Evolutionary conservation across 2,888 invertebrate genomes (phyloP).

Genomic region (Eurytoma californica): DNA sequence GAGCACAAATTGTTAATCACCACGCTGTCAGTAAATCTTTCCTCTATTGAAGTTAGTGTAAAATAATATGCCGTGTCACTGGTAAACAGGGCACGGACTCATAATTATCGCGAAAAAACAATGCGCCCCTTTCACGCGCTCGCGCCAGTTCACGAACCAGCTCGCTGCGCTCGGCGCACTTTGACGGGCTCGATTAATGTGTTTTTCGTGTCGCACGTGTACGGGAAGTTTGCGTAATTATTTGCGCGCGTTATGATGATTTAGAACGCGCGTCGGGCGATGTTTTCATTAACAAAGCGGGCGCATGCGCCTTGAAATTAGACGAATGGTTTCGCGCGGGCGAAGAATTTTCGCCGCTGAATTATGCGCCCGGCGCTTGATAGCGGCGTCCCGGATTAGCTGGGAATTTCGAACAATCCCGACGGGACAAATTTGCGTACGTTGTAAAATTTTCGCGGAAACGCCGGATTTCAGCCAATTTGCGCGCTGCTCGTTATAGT

Average conservation of each 20-base stretch:
- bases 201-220: constrained; percentile 33
- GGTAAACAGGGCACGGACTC: background rate
- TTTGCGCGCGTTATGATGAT: constrained; percentile 37
- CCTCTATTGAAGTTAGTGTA: background rate
- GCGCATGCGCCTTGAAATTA: constrained; percentile 5
- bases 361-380: too few species aligned
- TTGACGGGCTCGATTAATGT: constrained; percentile 36
- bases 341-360: background rate
- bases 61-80: background rate
- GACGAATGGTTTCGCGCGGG: constrained; percentile 10
- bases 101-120: background rate
- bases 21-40: background rate
- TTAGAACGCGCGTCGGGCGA: constrained; percentile 15
- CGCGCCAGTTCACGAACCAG: background rate
- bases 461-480: too few species aligned
- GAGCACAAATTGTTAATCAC: too few species aligned
- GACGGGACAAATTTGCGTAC: too few species aligned
- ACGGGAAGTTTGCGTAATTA: constrained; percentile 13
- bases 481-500: too few species aligned
- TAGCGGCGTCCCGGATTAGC: too few species aligned
- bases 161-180: background rate
- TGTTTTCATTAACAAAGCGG: constrained; percentile 32
- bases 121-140: background rate
- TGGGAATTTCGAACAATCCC: too few species aligned
- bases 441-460: too few species aligned